A percentile compares a stretch with the other conserved stretches of the same genome.
phyloP scores from a whole-genome alignment of 2,888 invertebrate species.

The Rhopalosiphum nymphaeae region DNA sequence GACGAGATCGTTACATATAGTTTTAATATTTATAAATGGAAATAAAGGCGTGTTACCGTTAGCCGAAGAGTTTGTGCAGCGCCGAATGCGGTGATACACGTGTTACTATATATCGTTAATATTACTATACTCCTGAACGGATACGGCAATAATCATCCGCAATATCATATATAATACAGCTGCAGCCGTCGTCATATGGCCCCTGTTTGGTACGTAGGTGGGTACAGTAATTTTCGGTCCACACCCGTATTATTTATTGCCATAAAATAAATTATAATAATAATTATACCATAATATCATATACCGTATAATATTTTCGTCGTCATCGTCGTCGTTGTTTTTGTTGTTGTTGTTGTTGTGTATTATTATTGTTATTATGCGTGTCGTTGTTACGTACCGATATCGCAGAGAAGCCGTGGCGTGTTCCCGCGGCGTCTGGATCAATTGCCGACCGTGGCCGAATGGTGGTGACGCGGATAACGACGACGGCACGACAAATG shows the following conservation, averaged over 20 bases:
- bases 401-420: background rate
- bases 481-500: slow-evolving; percentile 1
- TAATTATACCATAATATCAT: background rate
- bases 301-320: background rate
- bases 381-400: background rate
- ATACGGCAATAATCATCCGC: background rate
- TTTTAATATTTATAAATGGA: background rate
- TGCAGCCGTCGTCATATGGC: background rate
- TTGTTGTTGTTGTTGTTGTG: background rate
- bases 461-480: background rate
- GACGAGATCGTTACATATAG: background rate
- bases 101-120: background rate
- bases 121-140: background rate
- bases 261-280: background rate
- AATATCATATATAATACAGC: background rate
- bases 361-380: background rate
- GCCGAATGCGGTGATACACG: background rate
- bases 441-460: background rate
- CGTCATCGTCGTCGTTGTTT: background rate
- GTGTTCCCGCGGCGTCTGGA: background rate
- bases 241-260: background rate
- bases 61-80: background rate
- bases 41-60: background rate
- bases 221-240: background rate
- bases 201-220: background rate